phyloP scores from a whole-genome alignment of 2,888 invertebrate genomes.

The Coleophora deauratella region DNA sequence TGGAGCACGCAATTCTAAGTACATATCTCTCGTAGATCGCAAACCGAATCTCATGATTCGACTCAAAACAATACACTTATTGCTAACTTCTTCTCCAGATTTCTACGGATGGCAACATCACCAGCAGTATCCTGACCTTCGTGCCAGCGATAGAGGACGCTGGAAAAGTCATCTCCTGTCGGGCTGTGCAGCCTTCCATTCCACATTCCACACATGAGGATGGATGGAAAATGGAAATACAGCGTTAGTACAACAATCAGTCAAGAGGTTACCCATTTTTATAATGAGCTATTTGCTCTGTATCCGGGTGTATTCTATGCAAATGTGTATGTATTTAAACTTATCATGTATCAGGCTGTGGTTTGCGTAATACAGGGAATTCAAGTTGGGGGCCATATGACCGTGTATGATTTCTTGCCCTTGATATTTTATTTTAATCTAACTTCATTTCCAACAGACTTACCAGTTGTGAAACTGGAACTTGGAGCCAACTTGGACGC shows the following conservation, averaged over 20 bases:
- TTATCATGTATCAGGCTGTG: too few species aligned
- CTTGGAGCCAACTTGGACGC: slow-evolving; percentile 84
- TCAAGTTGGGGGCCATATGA: too few species aligned
- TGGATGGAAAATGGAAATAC: slow-evolving; percentile 79
- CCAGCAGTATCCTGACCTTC: slow-evolving; percentile 78
- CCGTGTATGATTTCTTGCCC: too few species aligned
- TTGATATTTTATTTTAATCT: too few species aligned
- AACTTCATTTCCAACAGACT: slow-evolving; percentile 62
- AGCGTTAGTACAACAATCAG: slow-evolving; percentile 66
- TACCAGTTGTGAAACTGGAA: slow-evolving; percentile 81
- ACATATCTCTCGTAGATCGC: too few species aligned
- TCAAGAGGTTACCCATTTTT: not conserved
- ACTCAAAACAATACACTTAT: too few species aligned
- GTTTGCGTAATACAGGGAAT: too few species aligned
- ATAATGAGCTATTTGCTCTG: too few species aligned
- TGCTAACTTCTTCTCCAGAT: slow-evolving; percentile 35
- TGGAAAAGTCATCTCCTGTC: slow-evolving; percentile 64
- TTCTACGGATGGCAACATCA: slow-evolving; percentile 77
- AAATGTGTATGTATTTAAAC: too few species aligned
- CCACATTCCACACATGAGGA: slow-evolving; percentile 75
- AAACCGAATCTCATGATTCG: too few species aligned
- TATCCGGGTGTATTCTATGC: too few species aligned
- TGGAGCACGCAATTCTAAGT: too few species aligned
- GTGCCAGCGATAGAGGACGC: slow-evolving; percentile 77
- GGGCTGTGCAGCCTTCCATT: slow-evolving; percentile 54